phyloP scores from a whole-genome alignment of 2,888 invertebrate species.

The Rhorus exstirpatorius region DNA sequence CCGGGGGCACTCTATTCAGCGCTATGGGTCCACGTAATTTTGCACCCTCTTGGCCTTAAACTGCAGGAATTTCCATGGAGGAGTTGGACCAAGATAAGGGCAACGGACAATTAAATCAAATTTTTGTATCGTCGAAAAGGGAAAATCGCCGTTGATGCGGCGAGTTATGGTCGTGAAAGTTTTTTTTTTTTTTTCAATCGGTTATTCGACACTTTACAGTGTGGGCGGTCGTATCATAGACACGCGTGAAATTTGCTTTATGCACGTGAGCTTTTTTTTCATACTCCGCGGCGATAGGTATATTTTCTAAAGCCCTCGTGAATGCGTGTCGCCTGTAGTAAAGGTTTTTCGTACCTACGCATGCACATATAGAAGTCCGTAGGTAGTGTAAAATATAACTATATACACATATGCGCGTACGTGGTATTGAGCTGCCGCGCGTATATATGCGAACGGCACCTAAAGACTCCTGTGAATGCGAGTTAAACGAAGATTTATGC shows the following conservation, averaged over 20 bases:
- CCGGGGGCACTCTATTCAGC: no score
- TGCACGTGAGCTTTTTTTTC: conserved; percentile 2
- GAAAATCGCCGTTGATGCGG: no score
- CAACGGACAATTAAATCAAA: no score
- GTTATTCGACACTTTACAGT: conserved; percentile 14
- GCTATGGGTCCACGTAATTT: no score
- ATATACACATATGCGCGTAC: conserved; percentile 9
- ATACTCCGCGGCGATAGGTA: neutral
- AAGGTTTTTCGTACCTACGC: conserved; percentile 38
- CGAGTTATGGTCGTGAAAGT: neutral
- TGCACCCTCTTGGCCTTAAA: no score
- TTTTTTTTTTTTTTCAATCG: conserved; percentile 35
- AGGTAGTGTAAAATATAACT: neutral
- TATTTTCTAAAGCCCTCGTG: conserved; percentile 20
- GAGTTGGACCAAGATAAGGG: no score
- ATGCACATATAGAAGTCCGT: conserved; percentile 15
- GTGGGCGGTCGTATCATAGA: conserved; percentile 15
- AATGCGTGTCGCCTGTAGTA: conserved; percentile 1
- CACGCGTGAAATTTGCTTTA: conserved; percentile 5
- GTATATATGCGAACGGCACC: conserved; percentile 46
- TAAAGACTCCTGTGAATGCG: conserved; percentile 80
- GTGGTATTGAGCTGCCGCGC: conserved; percentile 22
- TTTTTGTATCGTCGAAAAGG: no score
- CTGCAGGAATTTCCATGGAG: no score
- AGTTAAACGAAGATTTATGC: conserved; percentile 86